Base-by-base conservation (phyloP, 1,140 invertebrate species). In the Leptinotarsa defecta region DNA sequence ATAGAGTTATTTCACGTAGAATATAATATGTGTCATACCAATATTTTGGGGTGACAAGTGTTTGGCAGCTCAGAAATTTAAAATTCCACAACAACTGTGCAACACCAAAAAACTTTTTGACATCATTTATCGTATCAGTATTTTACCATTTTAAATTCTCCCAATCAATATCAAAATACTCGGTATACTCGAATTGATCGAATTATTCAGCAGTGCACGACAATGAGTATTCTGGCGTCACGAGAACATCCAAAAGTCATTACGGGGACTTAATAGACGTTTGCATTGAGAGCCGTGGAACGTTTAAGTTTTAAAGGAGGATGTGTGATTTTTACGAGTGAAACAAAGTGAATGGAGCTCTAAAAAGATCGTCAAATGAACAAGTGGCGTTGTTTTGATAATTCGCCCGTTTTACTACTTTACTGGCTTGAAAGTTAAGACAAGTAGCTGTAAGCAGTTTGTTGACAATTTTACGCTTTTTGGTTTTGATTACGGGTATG, bases 281-380 rank as follows among this genome's bases (percentile, higher is more conserved):
- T 68, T 68, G 67, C 43, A 48, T 68, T 68, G 17, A 68, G 67
- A 68, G 24, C 43, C 15, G 24, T 43, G 19, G 24, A 68, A 34
- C 24, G 67, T 68, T 68, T 43, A 68, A 11, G 24, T 20, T 65
- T 65, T 68, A 34, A 68, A 68, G 67, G 24, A 68, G 67, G 67
- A 68, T 68, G 67, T 68, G 67, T 68, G 67, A 68, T 68, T 68
- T 68, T 68, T 68, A 68, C 43, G 67, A 68, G 67, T 43, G 43
- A 68, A 68, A 68, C 67, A 34, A 68, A 68, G 67, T 68, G 67
- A 68, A 68, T 68, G 43, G 67, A 34, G 67, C 34, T n/a, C 34
- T 68, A 68, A 68, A 68, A 48, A 68, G 67, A n/a, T 48, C 67
- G 67, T 68, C 24, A 68, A 68, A 27, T 68, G 34, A 68, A 68